A percentile compares a stretch with the other conserved stretches of the same genome.
Conservation (phyloP, 2,888 invertebrate genomes). For the Gastrophysa polygoni region DNA sequence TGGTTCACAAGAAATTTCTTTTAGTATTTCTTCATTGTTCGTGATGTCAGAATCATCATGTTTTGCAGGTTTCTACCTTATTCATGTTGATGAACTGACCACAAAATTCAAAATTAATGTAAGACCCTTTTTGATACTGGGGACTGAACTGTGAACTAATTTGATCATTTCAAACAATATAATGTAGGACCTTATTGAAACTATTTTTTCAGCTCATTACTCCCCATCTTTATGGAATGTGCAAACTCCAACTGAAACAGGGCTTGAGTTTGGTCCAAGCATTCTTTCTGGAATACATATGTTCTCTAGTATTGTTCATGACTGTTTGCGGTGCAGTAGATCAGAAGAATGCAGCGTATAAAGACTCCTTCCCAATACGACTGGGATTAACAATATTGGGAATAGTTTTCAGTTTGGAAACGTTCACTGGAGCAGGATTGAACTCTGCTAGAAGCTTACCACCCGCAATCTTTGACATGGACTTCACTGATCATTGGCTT, state of each 20-base stretch:
- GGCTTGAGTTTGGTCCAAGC: constrained; percentile 15
- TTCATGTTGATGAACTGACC: too few species aligned
- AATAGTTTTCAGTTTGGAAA: constrained; percentile 16
- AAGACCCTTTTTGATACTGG: too few species aligned
- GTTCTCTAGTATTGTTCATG: constrained; percentile 20
- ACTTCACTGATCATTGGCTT: constrained; percentile 27
- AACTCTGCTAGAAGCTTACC: constrained; percentile 34
- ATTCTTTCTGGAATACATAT: constrained; percentile 27
- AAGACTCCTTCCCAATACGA: constrained; percentile 27
- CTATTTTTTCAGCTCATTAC: constrained; percentile 16
- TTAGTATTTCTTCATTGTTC: too few species aligned
- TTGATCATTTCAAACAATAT: too few species aligned
- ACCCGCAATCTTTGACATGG: constrained; percentile 22
- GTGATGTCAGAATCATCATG: too few species aligned
- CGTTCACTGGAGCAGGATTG: constrained; percentile 30
- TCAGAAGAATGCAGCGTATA: background rate
- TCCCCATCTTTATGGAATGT: background rate
- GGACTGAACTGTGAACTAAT: too few species aligned
- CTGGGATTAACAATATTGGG: constrained; percentile 20
- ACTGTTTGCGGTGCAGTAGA: constrained; percentile 24
- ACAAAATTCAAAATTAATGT: too few species aligned
- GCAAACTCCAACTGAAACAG: constrained; percentile 18
- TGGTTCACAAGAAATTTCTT: too few species aligned
- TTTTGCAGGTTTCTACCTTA: too few species aligned
- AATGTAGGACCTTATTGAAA: too few species aligned